Evolutionary conservation across 1,140 invertebrate species (phyloP).

Genomic region (Fopius arisanus): DNA sequence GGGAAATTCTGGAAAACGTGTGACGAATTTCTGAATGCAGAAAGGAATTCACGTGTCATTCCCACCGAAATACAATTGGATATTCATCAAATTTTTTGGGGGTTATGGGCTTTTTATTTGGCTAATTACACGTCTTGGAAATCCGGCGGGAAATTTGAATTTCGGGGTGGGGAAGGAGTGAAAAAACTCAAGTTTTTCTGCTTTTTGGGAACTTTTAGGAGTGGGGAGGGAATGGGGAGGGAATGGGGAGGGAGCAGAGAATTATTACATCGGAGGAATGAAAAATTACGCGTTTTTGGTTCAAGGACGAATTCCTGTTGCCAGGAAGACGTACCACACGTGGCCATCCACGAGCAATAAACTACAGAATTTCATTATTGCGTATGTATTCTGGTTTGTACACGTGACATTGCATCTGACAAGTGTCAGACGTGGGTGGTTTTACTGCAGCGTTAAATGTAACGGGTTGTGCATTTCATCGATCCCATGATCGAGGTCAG

Average conservation of each 20-base stretch:
- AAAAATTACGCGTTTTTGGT: neutral
- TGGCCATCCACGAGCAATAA: neutral
- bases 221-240: no score
- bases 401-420: slow-evolving; percentile 5
- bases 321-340: neutral
- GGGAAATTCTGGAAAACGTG: no score
- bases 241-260: neutral
- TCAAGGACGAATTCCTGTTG: neutral
- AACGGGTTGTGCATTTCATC: neutral
- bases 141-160: no score
- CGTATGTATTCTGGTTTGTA: neutral
- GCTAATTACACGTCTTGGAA: no score
- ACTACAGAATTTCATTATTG: neutral
- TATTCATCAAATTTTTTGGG: no score
- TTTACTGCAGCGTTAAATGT: neutral
- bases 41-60: no score
- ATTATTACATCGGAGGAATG: neutral
- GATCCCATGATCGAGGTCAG: neutral
- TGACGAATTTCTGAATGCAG: no score
- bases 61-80: no score
- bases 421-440: neutral
- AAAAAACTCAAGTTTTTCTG: no score
- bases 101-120: no score
- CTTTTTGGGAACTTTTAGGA: no score
- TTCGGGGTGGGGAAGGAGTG: no score